phyloP scores from a whole-genome alignment of 2,888 invertebrate genomes.

The Octonoba sinensis region DNA sequence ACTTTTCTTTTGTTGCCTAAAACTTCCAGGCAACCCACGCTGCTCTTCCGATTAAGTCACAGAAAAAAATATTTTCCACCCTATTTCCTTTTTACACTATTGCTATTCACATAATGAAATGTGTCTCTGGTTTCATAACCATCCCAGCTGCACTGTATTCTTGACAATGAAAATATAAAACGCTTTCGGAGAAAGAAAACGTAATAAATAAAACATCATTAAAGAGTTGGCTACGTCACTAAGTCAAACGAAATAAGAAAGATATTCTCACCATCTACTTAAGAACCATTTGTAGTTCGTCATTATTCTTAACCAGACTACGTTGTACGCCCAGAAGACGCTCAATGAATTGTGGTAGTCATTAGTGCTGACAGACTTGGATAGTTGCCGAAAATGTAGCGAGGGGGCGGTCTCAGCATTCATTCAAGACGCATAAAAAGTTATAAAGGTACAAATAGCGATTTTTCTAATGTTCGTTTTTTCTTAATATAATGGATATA shows the following conservation, averaged over 20 bases:
- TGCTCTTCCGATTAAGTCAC: too few relatives aligned
- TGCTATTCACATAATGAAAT: too few relatives aligned
- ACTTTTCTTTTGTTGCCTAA: too few relatives aligned
- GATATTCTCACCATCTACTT: constrained; percentile 40
- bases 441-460: constrained; percentile 39
- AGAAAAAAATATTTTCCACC: too few relatives aligned
- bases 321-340: constrained; percentile 26
- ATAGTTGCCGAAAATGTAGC: constrained; percentile 51
- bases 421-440: constrained; percentile 21
- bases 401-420: constrained; percentile 41
- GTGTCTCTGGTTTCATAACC: too few relatives aligned
- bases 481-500: too few relatives aligned
- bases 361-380: constrained; percentile 48
- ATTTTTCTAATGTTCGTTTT: too few relatives aligned
- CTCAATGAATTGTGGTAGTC: constrained; percentile 43
- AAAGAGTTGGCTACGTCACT: constrained; percentile 49
- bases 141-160: too few relatives aligned
- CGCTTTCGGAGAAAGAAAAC: not conserved
- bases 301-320: constrained; percentile 54
- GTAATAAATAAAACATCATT: constrained; percentile 16
- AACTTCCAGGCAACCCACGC: too few relatives aligned
- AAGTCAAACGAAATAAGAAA: constrained; percentile 30
- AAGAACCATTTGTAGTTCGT: constrained; percentile 32
- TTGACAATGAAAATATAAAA: too few relatives aligned
- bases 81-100: too few relatives aligned